A percentile compares a stretch with the other conserved stretches of the same genome.
phyloP scores from a whole-genome alignment of 2,888 invertebrate genomes.

The Creontiades dilutus region DNA sequence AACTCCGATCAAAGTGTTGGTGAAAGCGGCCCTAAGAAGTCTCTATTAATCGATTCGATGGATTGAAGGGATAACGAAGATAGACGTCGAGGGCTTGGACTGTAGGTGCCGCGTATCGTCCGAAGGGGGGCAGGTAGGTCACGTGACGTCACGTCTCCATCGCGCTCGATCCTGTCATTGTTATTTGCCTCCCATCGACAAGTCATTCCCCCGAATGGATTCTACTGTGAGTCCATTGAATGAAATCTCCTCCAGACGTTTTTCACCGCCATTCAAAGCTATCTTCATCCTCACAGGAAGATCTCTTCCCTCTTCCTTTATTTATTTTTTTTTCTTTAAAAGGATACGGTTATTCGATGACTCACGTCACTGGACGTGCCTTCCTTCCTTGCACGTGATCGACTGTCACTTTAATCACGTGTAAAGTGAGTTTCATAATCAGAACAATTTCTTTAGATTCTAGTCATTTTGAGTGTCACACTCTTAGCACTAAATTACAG shows the following conservation, averaged over 20 bases:
- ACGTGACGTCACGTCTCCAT: slow-evolving; percentile 5
- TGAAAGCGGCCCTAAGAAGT: too few relatives aligned
- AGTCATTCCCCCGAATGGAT: slow-evolving; percentile 35
- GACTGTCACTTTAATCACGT: neutral
- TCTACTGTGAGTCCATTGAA: neutral
- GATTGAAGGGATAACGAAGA: neutral
- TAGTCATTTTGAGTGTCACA: too few relatives aligned
- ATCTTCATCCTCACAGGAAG: slow-evolving; percentile 19
- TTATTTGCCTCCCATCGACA: slow-evolving; percentile 20
- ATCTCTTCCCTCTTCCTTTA: neutral
- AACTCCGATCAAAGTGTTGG: too few relatives aligned
- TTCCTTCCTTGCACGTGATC: slow-evolving; percentile 28
- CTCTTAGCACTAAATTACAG: too few relatives aligned
- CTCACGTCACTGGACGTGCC: slow-evolving; percentile 24
- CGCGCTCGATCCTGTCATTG: neutral
- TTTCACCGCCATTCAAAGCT: slow-evolving; percentile 6
- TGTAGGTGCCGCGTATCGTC: neutral
- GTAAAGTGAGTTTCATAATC: neutral
- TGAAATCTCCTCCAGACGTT: neutral
- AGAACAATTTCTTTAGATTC: neutral
- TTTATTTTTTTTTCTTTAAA: neutral
- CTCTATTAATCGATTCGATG: too few relatives aligned
- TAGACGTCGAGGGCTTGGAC: neutral
- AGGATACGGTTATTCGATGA: neutral
- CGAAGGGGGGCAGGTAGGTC: neutral